Evolutionary conservation across 2,888 invertebrate species (phyloP), one percentile per base, ranked within the genome.

Genomic region (Linhomoeus sp.): DNA sequence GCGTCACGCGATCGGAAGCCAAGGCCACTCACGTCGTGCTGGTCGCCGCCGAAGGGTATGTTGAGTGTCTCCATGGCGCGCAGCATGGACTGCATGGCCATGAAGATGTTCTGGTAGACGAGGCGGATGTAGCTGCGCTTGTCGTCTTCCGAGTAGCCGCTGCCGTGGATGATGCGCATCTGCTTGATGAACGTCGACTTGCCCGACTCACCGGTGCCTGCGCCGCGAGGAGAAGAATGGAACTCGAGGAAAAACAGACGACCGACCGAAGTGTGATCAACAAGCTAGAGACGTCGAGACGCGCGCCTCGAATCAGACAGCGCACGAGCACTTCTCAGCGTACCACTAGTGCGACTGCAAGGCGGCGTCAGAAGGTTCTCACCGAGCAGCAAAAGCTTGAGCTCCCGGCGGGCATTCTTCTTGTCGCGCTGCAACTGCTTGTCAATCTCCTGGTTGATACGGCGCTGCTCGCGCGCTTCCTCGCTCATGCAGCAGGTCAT

Each of bases 401-500:
- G 79, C 74, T 88, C 87, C 65, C 85, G 75, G 66, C 87, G 75
- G 66, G 97, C 94, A 83, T 99, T 97, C 69, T 92, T 77, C 76
- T 99, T 99, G 76, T 97, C 97, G 74, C 90, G 82, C 69, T 90
- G 80, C 69, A 99, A 78, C 76, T 97, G 94, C 73, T 88, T 80
- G 75, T 99, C 97, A 72, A 99, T 99, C 77, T 99, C 97, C 75
- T 94, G 90, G 75, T 99, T 99, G 75, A 99, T 99, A 73, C 97
- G 79, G 77, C 92, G 94, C 77, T 99, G 97, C 78, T 99, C 97
- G 76, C 92, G 90, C 73, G 92, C 92, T 78, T 99, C 97, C 76
- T 97, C 97, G 73, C 90, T 90, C 76, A 94, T 80, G 78, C 94
- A 99, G 80, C 97, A 99, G 82, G 94, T 90, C 97, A 97, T 94